Evolutionary conservation across 1,140 invertebrate genomes (phyloP), one percentile per base, ranked within the genome.

Genomic region (Macrocentrus cingulum): DNA sequence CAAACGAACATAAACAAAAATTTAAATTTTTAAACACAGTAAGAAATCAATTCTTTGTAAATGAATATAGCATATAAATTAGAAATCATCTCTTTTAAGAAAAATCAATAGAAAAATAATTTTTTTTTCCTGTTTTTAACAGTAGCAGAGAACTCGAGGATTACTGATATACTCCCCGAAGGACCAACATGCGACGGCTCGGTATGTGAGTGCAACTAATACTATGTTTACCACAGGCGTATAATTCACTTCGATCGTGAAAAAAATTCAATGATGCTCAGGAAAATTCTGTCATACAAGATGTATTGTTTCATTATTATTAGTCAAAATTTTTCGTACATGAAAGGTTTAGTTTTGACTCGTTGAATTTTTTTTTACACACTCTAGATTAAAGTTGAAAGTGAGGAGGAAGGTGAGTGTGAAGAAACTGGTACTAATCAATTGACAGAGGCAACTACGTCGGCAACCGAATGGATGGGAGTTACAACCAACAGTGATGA

Each of bases 401-500:
- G 84, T 53, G 84, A 86, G 63, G 84, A 85, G 50, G 84, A 85
- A 68, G 85, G 82, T 56, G 82, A 83, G 54, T 80, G 83, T 56
- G 76, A 80, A 37, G 82, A 82, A 62, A 72, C 74, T 19, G 77
- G 76, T 13, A 80, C 77, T 2, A 83, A 83, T 66, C 79, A 80
- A 62, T 71, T 83, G 2, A 79, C 79, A 2, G 82, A 84, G 57
- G 78, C 72, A 9, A 85, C 85, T 29, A 87, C 88, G 46, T 89
- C 88, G 9, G 87, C 88, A 49, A 87, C 87, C 39, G 91, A 94
- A 72, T 93, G 90, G 90, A 85, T 85, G 83, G 91, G 79, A 70
- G 80, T 92, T 54, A 93, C 91, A 9, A 92, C 91, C 46, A 94
- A 94, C 72, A 92, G 90, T 73, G 88, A 89, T 71, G 91, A 92